Base-by-base conservation (phyloP, 1,140 invertebrate species). In the Sinella curviseta region DNA sequence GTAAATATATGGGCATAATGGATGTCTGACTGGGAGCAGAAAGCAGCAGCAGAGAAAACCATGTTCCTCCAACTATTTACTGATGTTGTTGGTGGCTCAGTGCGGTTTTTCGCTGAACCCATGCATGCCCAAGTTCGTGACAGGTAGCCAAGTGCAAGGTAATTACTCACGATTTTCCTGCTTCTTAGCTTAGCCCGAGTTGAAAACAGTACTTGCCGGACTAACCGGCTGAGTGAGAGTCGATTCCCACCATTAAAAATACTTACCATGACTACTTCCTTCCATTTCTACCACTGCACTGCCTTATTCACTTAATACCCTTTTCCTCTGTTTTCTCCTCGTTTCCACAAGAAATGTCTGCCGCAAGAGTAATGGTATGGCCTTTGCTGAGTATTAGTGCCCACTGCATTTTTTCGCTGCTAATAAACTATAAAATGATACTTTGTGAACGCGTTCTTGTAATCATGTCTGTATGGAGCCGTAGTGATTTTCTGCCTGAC, bases 61-160 rank as follows among this genome's bases (percentile, higher is more conserved):
- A 12, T 48, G 39, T 48, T 48, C 8, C 39, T 12, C 8, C 39
- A 48, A 48, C 39, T 48, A 8, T 48, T 48, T 48, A 48, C 20
- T 48, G 20, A 8, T 20, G 20, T 48, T 48, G 20, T 48, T 48
- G 39, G 39, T 48, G 8, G 39, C 20, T 48, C 20, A 20, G 8
- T 12, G 39, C 20, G 39, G 39, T 48, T 48, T 48, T 48, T 12
- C 39, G 39, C 20, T 48, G 39, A 48, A 48, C 20, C 39, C 8
- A 48, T 48, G 39, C 39, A 48, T 48, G 39, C 39, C 39, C 39
- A 60, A 33, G 65, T 70, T 70, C 65, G 65, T 70, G 65, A 70
- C 65, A 70, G 65, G 65, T 70, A 70, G 65, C 30, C 26, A 70
- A 70, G 65, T 70, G 65, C 65, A 70, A 70, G 65, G 26, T 70